Conservation (phyloP, 2,888 invertebrate species). For the Noctua janthe region DNA sequence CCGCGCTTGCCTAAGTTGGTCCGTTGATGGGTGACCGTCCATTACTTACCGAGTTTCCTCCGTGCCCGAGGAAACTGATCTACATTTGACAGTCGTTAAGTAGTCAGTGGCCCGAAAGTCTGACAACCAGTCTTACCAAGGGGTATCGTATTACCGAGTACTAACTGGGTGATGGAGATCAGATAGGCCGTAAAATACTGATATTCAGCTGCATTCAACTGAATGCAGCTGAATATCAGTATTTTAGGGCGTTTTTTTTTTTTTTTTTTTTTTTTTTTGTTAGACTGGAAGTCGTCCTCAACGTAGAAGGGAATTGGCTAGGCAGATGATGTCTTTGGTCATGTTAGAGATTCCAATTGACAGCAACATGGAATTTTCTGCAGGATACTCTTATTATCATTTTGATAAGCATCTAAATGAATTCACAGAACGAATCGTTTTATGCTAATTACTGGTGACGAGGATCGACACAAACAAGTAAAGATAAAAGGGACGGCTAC, state of each 20-base stretch:
- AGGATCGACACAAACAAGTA: not conserved
- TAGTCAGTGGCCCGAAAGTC: not conserved
- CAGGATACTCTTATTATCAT: not conserved
- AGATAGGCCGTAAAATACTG: not conserved
- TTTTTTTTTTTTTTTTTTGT: no score
- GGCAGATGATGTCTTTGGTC: not conserved
- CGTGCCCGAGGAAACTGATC: no score
- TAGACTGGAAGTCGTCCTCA: not conserved
- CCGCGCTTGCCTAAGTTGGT: not conserved
- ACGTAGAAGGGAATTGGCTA: not conserved
- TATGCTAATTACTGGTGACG: not conserved
- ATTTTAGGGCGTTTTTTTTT: no score
- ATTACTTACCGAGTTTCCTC: not conserved
- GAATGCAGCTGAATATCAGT: no score
- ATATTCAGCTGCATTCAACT: not conserved
- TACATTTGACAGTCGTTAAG: not conserved
- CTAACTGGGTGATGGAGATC: not conserved
- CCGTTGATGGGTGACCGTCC: not conserved
- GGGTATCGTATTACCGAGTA: not conserved
- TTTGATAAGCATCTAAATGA: not conserved
- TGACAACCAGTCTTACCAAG: not conserved
- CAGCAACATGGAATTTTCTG: not conserved
- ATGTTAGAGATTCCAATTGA: not conserved
- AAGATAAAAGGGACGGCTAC: not conserved
- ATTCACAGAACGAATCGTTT: not conserved